phyloP scores from a whole-genome alignment of 2,797 vertebrate species.

The Florisuga fusca region DNA sequence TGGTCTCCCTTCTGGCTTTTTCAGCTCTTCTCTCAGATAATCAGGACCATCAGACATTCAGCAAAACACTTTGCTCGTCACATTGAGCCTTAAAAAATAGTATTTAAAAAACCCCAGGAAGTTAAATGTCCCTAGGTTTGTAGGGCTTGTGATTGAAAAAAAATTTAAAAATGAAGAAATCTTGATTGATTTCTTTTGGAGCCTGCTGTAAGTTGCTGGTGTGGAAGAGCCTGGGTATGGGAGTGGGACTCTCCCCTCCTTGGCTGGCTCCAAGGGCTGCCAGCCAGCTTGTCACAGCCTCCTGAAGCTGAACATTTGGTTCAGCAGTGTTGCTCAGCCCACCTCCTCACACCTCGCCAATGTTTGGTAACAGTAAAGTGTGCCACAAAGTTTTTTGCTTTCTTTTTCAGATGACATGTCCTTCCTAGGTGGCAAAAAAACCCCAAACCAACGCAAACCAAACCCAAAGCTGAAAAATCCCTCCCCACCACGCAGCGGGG shows the following conservation, averaged over 20 bases:
- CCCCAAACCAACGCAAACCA: too few species aligned
- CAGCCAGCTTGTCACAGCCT: not conserved
- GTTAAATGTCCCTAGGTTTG: not conserved
- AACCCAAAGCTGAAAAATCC: not conserved
- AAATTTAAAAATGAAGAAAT: not conserved
- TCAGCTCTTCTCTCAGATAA: not conserved
- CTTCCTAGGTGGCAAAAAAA: accelerated
- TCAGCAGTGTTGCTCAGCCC: not conserved
- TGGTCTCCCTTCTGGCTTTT: not conserved
- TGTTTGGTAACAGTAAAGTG: not conserved
- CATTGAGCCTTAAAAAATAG: not conserved
- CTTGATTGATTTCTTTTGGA: not conserved
- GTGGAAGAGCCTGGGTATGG: accelerated
- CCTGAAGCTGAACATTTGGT: not conserved
- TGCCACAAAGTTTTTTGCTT: not conserved
- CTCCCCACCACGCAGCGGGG: not conserved
- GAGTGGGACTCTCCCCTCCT: not conserved
- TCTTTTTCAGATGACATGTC: accelerated
- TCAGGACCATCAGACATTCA: not conserved
- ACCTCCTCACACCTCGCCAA: not conserved
- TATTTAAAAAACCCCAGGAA: not conserved
- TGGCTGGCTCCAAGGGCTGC: not conserved
- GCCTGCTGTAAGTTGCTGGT: not conserved
- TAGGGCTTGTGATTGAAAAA: not conserved
- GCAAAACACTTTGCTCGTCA: not conserved